Base-by-base conservation (phyloP, 1,140 invertebrate genomes). In the Drosophila arizonae region DNA sequence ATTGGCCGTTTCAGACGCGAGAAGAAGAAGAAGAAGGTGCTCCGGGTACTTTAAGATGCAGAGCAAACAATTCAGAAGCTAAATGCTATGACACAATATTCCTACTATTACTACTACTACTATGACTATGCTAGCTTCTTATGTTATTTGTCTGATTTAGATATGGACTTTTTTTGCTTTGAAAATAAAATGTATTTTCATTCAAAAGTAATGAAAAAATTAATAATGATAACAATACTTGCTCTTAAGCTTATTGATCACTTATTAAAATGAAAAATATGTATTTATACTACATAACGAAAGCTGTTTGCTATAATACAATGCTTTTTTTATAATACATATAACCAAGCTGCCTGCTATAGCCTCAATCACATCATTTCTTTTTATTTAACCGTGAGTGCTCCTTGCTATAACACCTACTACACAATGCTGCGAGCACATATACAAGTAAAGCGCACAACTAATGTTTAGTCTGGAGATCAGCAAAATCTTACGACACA, bases 1-100 rank as follows among this genome's bases (percentile, higher is more conserved):
- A 84, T 85, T 85, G 70, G 70, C 69, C 69, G 63, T 55, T 36
- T 68, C 36, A 62, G 54, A 52, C 21, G 28, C 8, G 13, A 33
- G 21, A 24, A 2, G 21, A 4, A 46, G 21, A 4, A 46, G 30
- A 48, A n/a, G 21, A 24, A 24, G 21, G 21, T 6, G 24, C 36
- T 24, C 33, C 11, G 10, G 36, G 28, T 4, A 30, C 24, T 6
- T 28, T 3, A 30, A 33, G 33, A 33, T 9, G 33, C 2, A 9
- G 33, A 1, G 24, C 6, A 30, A 17, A 2, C 3, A 15, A 28
- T 26, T 13, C 3, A 1, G 36, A 50, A 51, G 4, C 60, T 50
- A 30, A 33, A n/a, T 36, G 30, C 30, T 52, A 15, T 52, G 8
- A 9, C 50, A 28, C 6, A 6, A 6, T 28, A 46, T n/a, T 51